phyloP scores from a whole-genome alignment of 2,888 invertebrate species.

The Lepidocyrtinus sp. region DNA sequence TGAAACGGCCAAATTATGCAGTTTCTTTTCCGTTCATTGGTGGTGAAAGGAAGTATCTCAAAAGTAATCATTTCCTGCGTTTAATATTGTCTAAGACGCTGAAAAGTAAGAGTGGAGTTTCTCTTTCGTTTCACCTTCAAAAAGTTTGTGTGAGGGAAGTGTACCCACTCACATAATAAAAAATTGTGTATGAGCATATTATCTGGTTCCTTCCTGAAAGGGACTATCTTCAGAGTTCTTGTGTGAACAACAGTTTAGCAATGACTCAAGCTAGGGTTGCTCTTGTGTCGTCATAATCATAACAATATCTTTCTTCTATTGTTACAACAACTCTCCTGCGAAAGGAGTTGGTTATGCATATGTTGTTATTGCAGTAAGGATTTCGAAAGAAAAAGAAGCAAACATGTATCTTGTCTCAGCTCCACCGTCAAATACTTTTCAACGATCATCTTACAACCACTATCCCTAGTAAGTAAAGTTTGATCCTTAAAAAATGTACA shows the following conservation, averaged over 20 bases:
- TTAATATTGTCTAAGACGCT: too few species aligned
- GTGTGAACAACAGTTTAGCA: too few species aligned
- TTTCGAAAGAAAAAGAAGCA: slow-evolving; percentile 1
- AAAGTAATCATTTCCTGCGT: slow-evolving; percentile 38
- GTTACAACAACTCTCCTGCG: slow-evolving; percentile 26
- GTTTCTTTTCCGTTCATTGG: slow-evolving; percentile 32
- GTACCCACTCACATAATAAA: slow-evolving; percentile 8
- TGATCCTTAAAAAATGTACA: neutral
- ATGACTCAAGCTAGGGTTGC: neutral
- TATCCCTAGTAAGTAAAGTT: slow-evolving; percentile 27
- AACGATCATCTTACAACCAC: neutral
- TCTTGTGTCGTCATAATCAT: slow-evolving; percentile 8
- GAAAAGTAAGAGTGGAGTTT: slow-evolving; percentile 22
- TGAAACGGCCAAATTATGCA: neutral
- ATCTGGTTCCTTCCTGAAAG: slow-evolving; percentile 1
- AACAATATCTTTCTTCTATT: neutral
- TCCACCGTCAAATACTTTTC: slow-evolving; percentile 14
- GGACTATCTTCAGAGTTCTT: too few species aligned
- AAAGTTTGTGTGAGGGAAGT: slow-evolving; percentile 30
- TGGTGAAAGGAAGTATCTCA: neutral
- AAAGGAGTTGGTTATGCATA: slow-evolving; percentile 23
- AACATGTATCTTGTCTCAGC: slow-evolving; percentile 22
- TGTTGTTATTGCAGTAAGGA: slow-evolving; percentile 7
- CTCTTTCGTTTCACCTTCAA: slow-evolving; percentile 20
- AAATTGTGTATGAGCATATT: too few species aligned